phyloP scores from a whole-genome alignment of 2,113 vertebrate species.

The Cheilinus undulatus region DNA sequence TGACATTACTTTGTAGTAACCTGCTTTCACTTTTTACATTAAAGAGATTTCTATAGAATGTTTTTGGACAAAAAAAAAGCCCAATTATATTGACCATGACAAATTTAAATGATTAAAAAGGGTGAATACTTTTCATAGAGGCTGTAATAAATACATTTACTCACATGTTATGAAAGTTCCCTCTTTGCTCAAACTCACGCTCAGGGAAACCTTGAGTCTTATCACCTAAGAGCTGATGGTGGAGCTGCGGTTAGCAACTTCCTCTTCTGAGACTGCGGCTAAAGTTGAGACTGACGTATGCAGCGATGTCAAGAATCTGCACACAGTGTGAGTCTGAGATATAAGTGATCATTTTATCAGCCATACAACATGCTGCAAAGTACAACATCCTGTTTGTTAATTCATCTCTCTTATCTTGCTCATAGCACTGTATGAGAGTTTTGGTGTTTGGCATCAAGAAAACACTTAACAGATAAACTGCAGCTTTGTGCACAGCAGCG shows the following conservation, averaged over 20 bases:
- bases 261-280: constrained; percentile 20
- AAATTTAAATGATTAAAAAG: no score
- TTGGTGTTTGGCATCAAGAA: constrained; percentile 5
- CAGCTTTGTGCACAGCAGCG: constrained; percentile 17
- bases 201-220: no score
- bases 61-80: no score
- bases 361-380: constrained; percentile 14
- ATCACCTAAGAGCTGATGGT: background rate
- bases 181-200: no score
- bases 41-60: no score
- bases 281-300: background rate
- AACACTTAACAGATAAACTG: constrained; percentile 9
- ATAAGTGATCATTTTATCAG: constrained; percentile 25
- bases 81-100: no score
- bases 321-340: constrained; percentile 1
- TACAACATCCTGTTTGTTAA: constrained; percentile 56
- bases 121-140: no score
- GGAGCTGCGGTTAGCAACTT: constrained; percentile 49
- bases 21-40: no score
- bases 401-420: constrained; percentile 4
- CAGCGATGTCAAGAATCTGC: constrained; percentile 12
- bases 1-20: no score
- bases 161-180: no score
- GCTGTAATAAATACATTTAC: no score
- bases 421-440: background rate